phyloP scores from a whole-genome alignment of 2,797 vertebrate genomes.

The Fistularia commersonii region DNA sequence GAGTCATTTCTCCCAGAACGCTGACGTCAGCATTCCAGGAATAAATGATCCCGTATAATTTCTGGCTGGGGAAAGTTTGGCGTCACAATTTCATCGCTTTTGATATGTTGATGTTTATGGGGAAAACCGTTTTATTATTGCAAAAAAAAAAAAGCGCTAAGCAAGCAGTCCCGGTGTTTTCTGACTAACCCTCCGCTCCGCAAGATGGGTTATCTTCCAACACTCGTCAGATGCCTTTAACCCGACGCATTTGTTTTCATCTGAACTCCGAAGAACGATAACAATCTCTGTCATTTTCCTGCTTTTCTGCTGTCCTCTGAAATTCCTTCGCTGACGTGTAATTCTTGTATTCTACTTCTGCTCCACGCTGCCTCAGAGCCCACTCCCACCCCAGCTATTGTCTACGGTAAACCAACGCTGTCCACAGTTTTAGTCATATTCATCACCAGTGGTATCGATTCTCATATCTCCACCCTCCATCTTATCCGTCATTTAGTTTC shows the following conservation, averaged over 20 bases:
- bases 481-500: conserved; percentile 6
- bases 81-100: too few relatives aligned
- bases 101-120: too few relatives aligned
- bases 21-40: too few relatives aligned
- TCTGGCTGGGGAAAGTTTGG: too few relatives aligned
- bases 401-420: conserved; percentile 87
- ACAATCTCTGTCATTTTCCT: conserved; percentile 4
- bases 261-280: neutral
- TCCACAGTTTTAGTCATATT: conserved; percentile 18
- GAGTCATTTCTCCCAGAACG: too few relatives aligned
- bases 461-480: conserved; percentile 1
- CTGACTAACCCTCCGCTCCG: too few relatives aligned
- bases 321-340: conserved; percentile 53
- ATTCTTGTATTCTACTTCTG: conserved; percentile 69
- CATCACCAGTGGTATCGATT: neutral
- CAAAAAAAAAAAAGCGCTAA: too few relatives aligned
- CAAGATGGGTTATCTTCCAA: too few relatives aligned
- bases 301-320: conserved; percentile 21
- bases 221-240: too few relatives aligned
- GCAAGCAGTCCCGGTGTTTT: too few relatives aligned
- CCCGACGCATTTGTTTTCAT: neutral
- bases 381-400: conserved; percentile 90
- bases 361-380: conserved; percentile 86
- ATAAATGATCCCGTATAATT: too few relatives aligned
- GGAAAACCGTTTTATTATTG: too few relatives aligned